Conservation (phyloP, 2,888 invertebrate species). For the Pheosia tremula region DNA sequence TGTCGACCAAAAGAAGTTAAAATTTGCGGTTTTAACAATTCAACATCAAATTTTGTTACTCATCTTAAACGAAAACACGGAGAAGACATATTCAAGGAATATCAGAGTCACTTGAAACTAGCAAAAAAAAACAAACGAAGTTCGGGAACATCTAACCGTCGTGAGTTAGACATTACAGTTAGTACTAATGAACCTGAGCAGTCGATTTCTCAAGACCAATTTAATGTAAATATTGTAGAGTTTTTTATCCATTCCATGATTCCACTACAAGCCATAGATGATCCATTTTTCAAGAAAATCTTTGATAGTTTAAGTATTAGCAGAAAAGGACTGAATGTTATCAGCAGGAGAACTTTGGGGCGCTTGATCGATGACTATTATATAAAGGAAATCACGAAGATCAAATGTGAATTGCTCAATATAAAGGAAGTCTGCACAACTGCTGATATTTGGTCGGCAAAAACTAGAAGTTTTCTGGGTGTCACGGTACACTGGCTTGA, state of each 20-base stretch:
- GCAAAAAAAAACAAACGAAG: slow-evolving; percentile 1
- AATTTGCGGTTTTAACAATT: slow-evolving; percentile 17
- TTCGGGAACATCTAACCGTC: slow-evolving; percentile 2
- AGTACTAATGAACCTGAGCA: slow-evolving; percentile 5
- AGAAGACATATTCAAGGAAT: slow-evolving; percentile 10
- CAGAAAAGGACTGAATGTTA: slow-evolving; percentile 12
- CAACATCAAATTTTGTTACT: slow-evolving; percentile 19
- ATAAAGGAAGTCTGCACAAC: slow-evolving; percentile 10
- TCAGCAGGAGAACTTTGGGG: slow-evolving; percentile 12
- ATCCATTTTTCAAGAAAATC: slow-evolving; percentile 15
- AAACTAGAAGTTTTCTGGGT: slow-evolving; percentile 14
- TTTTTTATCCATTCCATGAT: slow-evolving; percentile 20
- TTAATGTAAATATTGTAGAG: slow-evolving; percentile 14
- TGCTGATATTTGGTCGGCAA: slow-evolving; percentile 14
- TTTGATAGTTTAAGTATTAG: slow-evolving; percentile 14
- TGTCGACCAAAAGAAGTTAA: slow-evolving; percentile 15
- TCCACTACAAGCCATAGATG: slow-evolving; percentile 16
- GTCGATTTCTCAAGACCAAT: slow-evolving; percentile 12
- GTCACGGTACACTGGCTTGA: slow-evolving; percentile 14
- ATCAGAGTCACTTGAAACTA: slow-evolving; percentile 9
- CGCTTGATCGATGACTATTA: slow-evolving; percentile 12
- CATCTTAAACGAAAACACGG: slow-evolving; percentile 21
- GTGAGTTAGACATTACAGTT: background rate
- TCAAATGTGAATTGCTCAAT: slow-evolving; percentile 1
- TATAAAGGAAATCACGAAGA: slow-evolving; percentile 8